phyloP scores from a whole-genome alignment of 2,797 vertebrate genomes.

The Cossypha heuglini region DNA sequence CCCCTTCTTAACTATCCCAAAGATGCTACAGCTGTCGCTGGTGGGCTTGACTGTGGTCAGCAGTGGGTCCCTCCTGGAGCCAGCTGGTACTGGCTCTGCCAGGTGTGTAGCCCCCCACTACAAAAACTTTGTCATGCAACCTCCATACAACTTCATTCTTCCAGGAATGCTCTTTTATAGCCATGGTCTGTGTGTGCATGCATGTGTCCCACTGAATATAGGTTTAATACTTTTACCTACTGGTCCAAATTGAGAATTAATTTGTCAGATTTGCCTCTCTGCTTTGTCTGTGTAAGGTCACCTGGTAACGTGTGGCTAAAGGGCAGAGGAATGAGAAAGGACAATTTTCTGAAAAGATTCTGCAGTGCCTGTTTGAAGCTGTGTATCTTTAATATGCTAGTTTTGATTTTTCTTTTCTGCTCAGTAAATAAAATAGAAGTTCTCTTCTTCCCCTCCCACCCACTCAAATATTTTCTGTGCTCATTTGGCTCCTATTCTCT shows the following conservation, averaged over 20 bases:
- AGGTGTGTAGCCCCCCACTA: fast-evolving
- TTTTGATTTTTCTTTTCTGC: not conserved
- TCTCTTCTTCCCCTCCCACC: not conserved
- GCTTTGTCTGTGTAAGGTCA: not conserved
- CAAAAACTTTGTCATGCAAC: not conserved
- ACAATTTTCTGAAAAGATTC: not conserved
- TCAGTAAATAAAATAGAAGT: not conserved
- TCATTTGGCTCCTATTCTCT: not conserved
- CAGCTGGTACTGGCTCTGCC: not conserved
- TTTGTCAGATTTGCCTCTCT: not conserved
- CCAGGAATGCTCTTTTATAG: not conserved
- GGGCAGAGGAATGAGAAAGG: not conserved
- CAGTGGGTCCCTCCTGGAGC: not conserved
- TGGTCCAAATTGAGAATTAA: not conserved
- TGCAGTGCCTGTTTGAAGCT: not conserved
- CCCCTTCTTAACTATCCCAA: not conserved
- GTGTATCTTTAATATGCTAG: not conserved
- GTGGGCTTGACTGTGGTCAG: not conserved
- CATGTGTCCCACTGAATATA: not conserved
- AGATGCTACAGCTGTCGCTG: fast-evolving
- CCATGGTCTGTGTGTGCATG: not conserved
- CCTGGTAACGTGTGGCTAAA: not conserved
- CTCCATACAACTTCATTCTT: not conserved
- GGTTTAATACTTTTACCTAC: not conserved
- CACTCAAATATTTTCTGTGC: not conserved